Evolutionary conservation across 2,797 vertebrate species (phyloP), one percentile per base, ranked within the genome.

Genomic region (Rhinoraja longicauda): DNA sequence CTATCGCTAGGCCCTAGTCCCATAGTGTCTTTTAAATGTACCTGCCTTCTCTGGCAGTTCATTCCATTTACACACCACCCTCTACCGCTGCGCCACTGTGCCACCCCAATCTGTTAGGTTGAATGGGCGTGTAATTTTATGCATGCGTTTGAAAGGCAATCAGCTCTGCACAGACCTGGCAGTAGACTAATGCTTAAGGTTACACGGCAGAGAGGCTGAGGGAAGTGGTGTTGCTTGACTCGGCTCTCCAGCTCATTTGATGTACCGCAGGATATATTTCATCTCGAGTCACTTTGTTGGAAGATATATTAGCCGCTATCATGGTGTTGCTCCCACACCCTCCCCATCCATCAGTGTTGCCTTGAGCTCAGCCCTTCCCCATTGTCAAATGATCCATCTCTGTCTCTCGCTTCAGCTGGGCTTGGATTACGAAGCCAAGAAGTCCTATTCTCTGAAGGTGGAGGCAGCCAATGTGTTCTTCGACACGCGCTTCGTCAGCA

Each of bases 371-470:
- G 59, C 7, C 84, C 8, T n/a, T 36, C 36, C 84, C 19, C 8
- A 32, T 32, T 36, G n/a, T n/a, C 84, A 88, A 10, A 1, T 88
- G 32, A 67, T 88, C 32, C 84, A 21, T 67, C 84, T 88, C n/a
- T 88, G 84, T 88, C 96, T 94, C 96, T 94, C 93, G 94, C 96
- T 94, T 93, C 95, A 94, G 93, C 97, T 99, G 98, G 97, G 97
- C n/a, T 95, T 99, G 96, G 98, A 99, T 96, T 99, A 97, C 93
- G 99, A 99, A 96, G 97, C 94, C 95, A 99, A 98, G 94, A 97
- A 96, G 95, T 97, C 97, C 94, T 99, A 98, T 95, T 98, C 97
- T 0, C 95, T 99, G 94, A 99, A 98, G 94, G 97, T 99, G 67
- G 98, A 99, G 95, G 98, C 98, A 62, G 96, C 97, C 95, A 99